Evolutionary conservation across 1,140 invertebrate species (phyloP), one percentile per base, ranked within the genome.

Genomic region (Lysiphlebus fabarum): DNA sequence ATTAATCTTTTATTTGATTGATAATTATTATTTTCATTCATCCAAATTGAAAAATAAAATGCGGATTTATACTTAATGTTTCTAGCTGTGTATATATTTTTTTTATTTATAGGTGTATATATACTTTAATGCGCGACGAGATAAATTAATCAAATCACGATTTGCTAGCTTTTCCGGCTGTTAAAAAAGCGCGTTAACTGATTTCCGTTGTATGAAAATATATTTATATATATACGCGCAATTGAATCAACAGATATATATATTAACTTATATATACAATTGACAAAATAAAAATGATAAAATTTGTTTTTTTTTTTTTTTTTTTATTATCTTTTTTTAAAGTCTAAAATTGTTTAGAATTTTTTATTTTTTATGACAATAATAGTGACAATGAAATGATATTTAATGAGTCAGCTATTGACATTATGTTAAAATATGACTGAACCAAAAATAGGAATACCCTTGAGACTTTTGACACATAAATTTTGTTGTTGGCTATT

Each of bases 141-240:
- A 67, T 67, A 65, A 65, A 65, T 67, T 67, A 67, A 67, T 67
- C 64, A 59, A 65, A 49, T 56, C 66, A 67, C 66, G 66, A 67
- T 57, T 62, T 61, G 58, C 53, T 55, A 62, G 44, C 59, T 64
- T 67, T 67, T 67, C 66, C 66, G 64, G 64, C 66, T 64, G 64
- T 67, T 67, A 64, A 67, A 65, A n/a, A 67, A 67, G 64, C 63
- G 59, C 63, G 63, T 62, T 62, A 66, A 63, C 53, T 53, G 56
- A 66, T 66, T 66, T 66, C 64, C 64, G 64, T 62, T 60, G 59
- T 56, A 56, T 54, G 37, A 47, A 12, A 37, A 33, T 45, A 41
- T 54, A 54, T 56, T 47, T 41, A 61, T 56, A 61, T 56, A 56
- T n/a, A n/a, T n/a, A n/a, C n/a, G n/a, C 48, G 34, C 14, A 53